A percentile compares a stretch with the other conserved stretches of the same genome.
Conservation (phyloP, 2,888 invertebrate genomes). For the Nasonovia ribisnigri region DNA sequence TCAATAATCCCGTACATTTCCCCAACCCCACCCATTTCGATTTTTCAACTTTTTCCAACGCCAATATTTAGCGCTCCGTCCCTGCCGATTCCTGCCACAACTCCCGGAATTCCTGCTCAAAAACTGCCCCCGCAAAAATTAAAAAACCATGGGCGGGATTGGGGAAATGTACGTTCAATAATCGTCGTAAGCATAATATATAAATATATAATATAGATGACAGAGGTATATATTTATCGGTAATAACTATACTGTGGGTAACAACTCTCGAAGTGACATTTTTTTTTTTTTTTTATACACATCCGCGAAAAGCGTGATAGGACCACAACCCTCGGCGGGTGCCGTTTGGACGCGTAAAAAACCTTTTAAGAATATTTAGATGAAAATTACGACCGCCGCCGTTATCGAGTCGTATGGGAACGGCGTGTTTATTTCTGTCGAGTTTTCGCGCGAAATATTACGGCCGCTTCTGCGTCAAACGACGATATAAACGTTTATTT, state of each 20-base stretch:
- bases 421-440: neutral
- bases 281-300: neutral
- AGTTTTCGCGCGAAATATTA: neutral
- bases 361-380: neutral
- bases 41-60: too few relatives aligned
- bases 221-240: neutral
- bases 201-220: too few relatives aligned
- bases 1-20: too few relatives aligned
- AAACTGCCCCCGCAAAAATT: too few relatives aligned
- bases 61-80: too few relatives aligned
- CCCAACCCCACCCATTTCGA: too few relatives aligned
- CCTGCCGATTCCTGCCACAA: too few relatives aligned
- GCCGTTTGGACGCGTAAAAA: neutral
- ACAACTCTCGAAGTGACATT: neutral
- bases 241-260: neutral
- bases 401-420: neutral
- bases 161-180: too few relatives aligned
- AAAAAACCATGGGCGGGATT: too few relatives aligned
- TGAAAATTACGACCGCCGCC: neutral
- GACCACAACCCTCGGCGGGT: neutral
- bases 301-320: neutral
- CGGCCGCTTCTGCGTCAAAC: neutral
- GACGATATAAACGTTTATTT: neutral
- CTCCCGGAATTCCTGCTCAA: too few relatives aligned
- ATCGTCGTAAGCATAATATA: neutral